These are phyloP conservation scores for Cabera pusaria DNA, from an alignment of 2,888 invertebrate species.

Conservation along the genomic window DNA sequence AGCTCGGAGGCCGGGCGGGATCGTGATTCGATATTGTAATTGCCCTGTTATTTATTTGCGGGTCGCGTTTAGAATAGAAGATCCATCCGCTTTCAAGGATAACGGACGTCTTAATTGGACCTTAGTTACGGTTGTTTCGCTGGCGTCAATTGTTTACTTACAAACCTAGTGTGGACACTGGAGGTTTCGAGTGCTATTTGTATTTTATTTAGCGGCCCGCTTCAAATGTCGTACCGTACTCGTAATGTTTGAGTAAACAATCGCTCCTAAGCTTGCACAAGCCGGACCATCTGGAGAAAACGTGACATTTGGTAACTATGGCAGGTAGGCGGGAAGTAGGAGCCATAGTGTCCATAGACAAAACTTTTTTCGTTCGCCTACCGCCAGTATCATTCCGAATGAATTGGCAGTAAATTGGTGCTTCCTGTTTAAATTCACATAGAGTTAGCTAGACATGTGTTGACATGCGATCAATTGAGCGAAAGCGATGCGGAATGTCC, in stretches of 20 bases:
- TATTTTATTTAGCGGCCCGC: slow-evolving; percentile 80
- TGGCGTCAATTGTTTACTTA: slow-evolving; percentile 67
- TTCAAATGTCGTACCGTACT: slow-evolving; percentile 81
- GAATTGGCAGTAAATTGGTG: slow-evolving; percentile 79
- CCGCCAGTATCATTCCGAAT: slow-evolving; percentile 68
- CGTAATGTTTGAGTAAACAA: slow-evolving; percentile 81
- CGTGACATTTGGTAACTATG: slow-evolving; percentile 71
- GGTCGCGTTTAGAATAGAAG: slow-evolving; percentile 45
- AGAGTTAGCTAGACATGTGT: slow-evolving; percentile 65
- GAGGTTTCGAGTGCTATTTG: slow-evolving; percentile 72
- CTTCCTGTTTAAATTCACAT: slow-evolving; percentile 79
- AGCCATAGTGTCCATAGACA: slow-evolving; percentile 38
- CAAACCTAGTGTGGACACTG: slow-evolving; percentile 63
- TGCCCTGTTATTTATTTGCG: slow-evolving; percentile 73
- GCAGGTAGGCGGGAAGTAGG: slow-evolving; percentile 49
- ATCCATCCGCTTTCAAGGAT: slow-evolving; percentile 71
- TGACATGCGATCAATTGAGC: slow-evolving; percentile 77
- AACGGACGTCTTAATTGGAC: slow-evolving; percentile 75
- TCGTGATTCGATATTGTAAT: slow-evolving; percentile 80
- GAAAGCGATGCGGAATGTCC: slow-evolving; percentile 64
- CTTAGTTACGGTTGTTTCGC: slow-evolving; percentile 70
- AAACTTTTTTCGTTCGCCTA: slow-evolving; percentile 66
- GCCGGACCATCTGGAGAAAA: slow-evolving; percentile 77
- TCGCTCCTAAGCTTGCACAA: slow-evolving; percentile 72
- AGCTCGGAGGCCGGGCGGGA: slow-evolving; percentile 59